Evolutionary conservation across 2,113 vertebrate species (phyloP), one percentile per base, ranked within the genome.

Genomic region (Sakesphorus luctuosus): DNA sequence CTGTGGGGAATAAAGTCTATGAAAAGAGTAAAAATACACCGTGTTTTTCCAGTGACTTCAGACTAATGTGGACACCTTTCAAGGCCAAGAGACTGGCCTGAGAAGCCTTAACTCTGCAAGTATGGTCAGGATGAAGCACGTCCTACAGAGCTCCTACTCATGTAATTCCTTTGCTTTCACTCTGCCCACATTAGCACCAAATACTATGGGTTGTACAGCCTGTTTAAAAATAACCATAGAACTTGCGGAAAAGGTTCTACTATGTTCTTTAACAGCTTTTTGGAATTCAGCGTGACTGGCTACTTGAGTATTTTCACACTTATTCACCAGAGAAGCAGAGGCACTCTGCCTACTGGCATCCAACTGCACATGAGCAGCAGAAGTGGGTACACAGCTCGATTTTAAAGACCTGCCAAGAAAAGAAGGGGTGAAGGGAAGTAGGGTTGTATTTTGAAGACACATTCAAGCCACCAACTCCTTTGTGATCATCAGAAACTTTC

Each of bases 321-420:
- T 21, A 21, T 7, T 13, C 47, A 89, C 23, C 69, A 84, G 71
- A 92, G 36, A 16, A 87, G 53, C 78, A 84, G 49, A 73, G 36
- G 49, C 75, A 79, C 58, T 84, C 69, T 59, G 46, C 58, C 81
- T 58, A 61, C 33, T 19, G 23, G 23, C 35, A 73, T 52, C 50
- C 69, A 85, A 59, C 24, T 19, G 78, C 75, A 36, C 8, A 43
- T 14, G 46, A 90, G 63, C 74, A 46, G 75, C 84, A 91, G n/a
- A 83, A 80, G 67, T 31, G 24, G 40, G 73, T 28, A 76, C 23
- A 66, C 2, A 58, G 63, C 28, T 0, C 0, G 16, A 52, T 79
- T 73, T 77, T 80, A 87, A 85, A 95, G 81, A 83, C 40, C 78
- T 83, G 71, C 11, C 25, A 79, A 91, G 59, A 67, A 95, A 73